Evolutionary conservation across 2,797 vertebrate genomes (phyloP).

Genomic region (Cossypha dichroa): DNA sequence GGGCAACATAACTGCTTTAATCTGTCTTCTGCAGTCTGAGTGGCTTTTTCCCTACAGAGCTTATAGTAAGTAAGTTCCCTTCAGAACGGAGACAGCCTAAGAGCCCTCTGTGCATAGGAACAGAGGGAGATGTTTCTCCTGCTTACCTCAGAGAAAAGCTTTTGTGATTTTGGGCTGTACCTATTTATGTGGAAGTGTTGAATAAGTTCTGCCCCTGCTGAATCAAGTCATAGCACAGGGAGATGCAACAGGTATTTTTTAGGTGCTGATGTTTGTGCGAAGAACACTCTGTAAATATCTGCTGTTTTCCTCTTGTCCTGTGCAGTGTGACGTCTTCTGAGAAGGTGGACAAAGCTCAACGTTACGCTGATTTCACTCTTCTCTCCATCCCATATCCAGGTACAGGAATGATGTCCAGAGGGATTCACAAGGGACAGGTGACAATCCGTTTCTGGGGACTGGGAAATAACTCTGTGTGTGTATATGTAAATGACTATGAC

Average conservation of each 20-base stretch:
- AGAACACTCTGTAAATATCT: background rate
- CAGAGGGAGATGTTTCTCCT: background rate
- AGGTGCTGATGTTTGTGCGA: background rate
- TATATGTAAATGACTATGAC: background rate
- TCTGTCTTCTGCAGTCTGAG: background rate
- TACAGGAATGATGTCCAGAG: slow-evolving; percentile 67
- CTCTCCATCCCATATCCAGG: slow-evolving; percentile 98
- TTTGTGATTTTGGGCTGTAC: background rate
- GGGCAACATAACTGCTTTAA: background rate
- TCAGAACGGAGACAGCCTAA: background rate
- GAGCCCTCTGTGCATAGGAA: background rate
- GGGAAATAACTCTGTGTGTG: background rate
- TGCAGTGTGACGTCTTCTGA: slow-evolving; percentile 95
- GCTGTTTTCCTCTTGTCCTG: slow-evolving; percentile 37
- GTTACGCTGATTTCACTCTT: slow-evolving; percentile 96
- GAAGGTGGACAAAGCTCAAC: slow-evolving; percentile 98
- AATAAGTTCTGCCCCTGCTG: background rate
- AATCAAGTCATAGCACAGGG: background rate
- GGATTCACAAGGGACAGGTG: slow-evolving; percentile 20
- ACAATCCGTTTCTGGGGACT: background rate
- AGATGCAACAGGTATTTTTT: background rate
- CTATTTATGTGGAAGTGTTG: background rate
- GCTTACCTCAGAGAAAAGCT: background rate
- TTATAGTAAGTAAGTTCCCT: background rate
- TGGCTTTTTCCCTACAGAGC: background rate